phyloP scores from a whole-genome alignment of 2,797 vertebrate species.

The Calcarius lapponicus region DNA sequence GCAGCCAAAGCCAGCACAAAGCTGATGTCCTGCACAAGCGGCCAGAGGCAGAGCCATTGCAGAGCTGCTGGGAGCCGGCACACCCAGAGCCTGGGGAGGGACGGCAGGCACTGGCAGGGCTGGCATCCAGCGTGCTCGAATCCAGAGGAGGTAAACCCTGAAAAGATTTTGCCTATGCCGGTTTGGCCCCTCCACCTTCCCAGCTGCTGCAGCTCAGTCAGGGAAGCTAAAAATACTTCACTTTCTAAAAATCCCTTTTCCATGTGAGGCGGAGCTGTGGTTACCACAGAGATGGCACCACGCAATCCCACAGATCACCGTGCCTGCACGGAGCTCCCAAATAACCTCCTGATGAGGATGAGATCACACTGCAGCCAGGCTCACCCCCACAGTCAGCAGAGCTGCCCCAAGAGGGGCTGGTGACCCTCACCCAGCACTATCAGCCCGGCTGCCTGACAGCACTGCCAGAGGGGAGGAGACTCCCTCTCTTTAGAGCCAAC shows the following conservation, averaged over 20 bases:
- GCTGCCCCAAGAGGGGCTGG: rapidly evolving
- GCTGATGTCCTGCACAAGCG: rapidly evolving
- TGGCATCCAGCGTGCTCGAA: background rate
- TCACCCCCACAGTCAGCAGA: rapidly evolving
- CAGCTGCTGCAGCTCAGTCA: background rate
- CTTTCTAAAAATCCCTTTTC: conserved; percentile 1
- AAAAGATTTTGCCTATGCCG: background rate
- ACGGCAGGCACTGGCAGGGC: background rate
- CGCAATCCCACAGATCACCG: rapidly evolving
- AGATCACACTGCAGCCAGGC: rapidly evolving
- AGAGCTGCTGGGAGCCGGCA: rapidly evolving
- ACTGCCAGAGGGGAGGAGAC: rapidly evolving
- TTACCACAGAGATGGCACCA: background rate
- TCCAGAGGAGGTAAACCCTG: rapidly evolving
- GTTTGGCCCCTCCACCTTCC: background rate
- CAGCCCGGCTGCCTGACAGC: background rate
- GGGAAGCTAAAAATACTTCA: background rate
- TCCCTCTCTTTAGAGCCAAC: background rate
- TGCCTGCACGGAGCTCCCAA: rapidly evolving
- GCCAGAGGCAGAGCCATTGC: background rate
- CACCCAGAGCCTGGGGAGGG: rapidly evolving
- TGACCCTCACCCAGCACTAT: rapidly evolving
- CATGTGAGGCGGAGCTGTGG: background rate
- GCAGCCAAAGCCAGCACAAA: background rate
- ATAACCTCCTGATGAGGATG: rapidly evolving